These are phyloP conservation scores for Mastomys natalensis DNA, from an alignment of 2,113 vertebrate species.

Conservation along the genomic window DNA sequence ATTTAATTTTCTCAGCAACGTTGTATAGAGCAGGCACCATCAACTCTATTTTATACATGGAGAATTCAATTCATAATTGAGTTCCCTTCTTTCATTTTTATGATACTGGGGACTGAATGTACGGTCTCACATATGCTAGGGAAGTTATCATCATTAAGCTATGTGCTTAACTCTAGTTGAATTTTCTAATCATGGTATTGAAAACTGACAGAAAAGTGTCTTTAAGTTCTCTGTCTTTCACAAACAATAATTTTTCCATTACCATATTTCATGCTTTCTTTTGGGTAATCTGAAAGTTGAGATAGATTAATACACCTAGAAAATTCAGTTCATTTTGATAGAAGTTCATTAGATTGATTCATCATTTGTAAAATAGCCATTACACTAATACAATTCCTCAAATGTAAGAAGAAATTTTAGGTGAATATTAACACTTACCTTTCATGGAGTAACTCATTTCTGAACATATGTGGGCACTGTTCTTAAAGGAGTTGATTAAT, in stretches of 20 bases:
- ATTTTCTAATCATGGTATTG: not conserved
- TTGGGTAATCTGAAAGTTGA: not conserved
- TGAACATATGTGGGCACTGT: not conserved
- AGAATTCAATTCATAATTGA: slow-evolving; percentile 4
- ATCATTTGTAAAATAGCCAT: not conserved
- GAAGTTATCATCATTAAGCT: not conserved
- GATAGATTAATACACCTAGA: not conserved
- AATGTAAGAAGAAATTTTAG: not conserved
- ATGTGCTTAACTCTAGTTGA: not conserved
- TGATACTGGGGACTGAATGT: not conserved
- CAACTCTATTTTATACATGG: not conserved
- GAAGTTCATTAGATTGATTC: not conserved
- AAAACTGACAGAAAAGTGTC: not conserved
- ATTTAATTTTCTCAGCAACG: not conserved
- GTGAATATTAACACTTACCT: not conserved
- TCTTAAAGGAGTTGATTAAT: not conserved
- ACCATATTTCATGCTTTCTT: not conserved
- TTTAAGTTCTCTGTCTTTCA: not conserved
- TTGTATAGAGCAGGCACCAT: not conserved
- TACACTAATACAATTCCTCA: not conserved
- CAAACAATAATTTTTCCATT: not conserved
- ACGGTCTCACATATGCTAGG: not conserved
- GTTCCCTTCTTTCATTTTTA: not conserved
- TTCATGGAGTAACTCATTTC: not conserved
- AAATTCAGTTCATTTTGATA: not conserved